Evolutionary conservation across 2,888 invertebrate species (phyloP), one percentile per base, ranked within the genome.

Genomic region (Seladonia tumulorum): DNA sequence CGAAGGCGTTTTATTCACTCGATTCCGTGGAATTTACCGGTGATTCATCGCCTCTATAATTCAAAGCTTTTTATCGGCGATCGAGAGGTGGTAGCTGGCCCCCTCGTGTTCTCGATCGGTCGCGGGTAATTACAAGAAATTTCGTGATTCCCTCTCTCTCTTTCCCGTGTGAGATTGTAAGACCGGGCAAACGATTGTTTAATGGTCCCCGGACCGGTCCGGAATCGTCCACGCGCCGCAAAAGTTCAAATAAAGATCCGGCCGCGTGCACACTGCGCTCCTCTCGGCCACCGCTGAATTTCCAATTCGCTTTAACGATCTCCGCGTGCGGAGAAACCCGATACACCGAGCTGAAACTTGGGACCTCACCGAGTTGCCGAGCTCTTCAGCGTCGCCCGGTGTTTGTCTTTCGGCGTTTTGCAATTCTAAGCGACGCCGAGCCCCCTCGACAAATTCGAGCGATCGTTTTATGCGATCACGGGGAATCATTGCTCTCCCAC

Each of bases 21-120:
- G 12, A 29, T 45, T 45, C 66, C 66, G 16, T 42, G 83, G 76
- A 85, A 76, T 78, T 76, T 49, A 29, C 68, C 45, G 18, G 74
- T 70, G 77, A 83, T 83, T 83, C 74, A 83, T 74, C 73, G 25
- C 71, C n/a, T 49, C 22, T 60, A 45, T 79, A 85, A 74, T 82
- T 85, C 76, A n/a, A 35, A 18, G 57, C 72, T 57, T 85, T 82
- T 82, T 85, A 76, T 82, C 72, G 66, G 8, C 76, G 79, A 76
- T 79, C 85, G 76, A 76, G 66, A 14, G 29, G 16, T 47, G 45
- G 22, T 63, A 18, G 35, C 73, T 29, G 60, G 47, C 39, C 71
- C 71, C 49, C 22, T 39, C 39, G 22, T 68, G 53, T 25, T 68
- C 66, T n/a, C 74, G 57, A 57, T 70, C 60, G 53, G 0, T 29